Evolutionary conservation across 1,140 invertebrate species (phyloP).

Genomic region (Scaptodrosophila lebanonensis): DNA sequence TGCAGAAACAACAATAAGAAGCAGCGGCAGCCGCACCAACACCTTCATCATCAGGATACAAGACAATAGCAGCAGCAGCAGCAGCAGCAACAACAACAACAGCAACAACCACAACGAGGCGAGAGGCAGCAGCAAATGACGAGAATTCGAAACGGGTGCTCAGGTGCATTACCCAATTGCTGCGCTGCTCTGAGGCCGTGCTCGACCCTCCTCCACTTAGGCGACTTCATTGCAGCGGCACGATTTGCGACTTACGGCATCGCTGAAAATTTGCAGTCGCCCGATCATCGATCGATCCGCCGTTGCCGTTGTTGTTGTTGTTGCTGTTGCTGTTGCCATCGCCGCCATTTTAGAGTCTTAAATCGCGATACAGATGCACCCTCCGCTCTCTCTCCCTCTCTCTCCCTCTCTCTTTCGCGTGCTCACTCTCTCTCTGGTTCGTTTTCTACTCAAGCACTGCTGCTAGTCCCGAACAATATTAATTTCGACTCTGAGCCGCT

Average conservation of each 20-base stretch:
- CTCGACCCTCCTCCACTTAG: slow-evolving; percentile 60
- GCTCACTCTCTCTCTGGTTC: too few relatives aligned
- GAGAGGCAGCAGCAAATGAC: slow-evolving; percentile 34
- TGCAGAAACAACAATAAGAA: too few relatives aligned
- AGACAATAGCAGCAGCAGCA: too few relatives aligned
- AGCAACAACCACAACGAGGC: neutral
- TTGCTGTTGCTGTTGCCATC: too few relatives aligned
- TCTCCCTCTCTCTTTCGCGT: too few relatives aligned
- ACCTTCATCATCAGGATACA: too few relatives aligned
- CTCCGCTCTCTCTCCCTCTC: slow-evolving; percentile 5
- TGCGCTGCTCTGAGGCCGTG: slow-evolving; percentile 45
- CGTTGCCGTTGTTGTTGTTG: too few relatives aligned
- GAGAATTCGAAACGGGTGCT: slow-evolving; percentile 59
- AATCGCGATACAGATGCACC: slow-evolving; percentile 65
- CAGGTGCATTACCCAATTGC: slow-evolving; percentile 74
- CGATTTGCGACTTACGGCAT: slow-evolving; percentile 64
- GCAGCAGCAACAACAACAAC: neutral
- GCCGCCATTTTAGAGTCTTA: slow-evolving; percentile 60
- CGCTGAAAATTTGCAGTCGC: slow-evolving; percentile 33
- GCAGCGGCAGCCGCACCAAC: too few relatives aligned
- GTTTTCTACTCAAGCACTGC: too few relatives aligned
- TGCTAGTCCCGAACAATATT: slow-evolving; percentile 62
- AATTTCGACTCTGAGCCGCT: slow-evolving; percentile 58
- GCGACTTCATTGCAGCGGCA: slow-evolving; percentile 68
- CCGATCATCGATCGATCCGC: neutral